Base-by-base conservation (phyloP, 1,140 invertebrate species). In the Saccostrea glomerata region DNA sequence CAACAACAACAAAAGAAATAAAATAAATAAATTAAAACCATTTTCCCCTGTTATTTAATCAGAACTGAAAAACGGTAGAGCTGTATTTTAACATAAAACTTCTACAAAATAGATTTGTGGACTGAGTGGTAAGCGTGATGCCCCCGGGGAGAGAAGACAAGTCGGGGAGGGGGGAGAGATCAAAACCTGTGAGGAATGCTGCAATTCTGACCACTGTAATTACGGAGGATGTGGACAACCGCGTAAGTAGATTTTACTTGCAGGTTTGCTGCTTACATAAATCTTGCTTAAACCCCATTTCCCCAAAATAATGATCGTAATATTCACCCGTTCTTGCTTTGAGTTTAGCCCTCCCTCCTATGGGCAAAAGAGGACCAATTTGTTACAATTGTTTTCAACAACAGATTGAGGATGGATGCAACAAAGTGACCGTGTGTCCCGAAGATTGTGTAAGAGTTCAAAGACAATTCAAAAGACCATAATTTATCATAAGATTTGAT, bases 181-280 rank as follows among this genome's bases (percentile, higher is more conserved):
- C 11, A 77, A 56, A 15, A 55, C 83, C 0, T 89, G 89, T 66
- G 47, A 66, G 15, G 20, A 47, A 2, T 89, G 89, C 23, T 89
- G 89, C 56, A 55, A n/a, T 11, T 77, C 40, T 11, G 89, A 87
- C 55, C 89, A 89, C n/a, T 89, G 89, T 36, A 89, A 89, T 40
- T 89, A 89, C 56, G 89, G 89, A 1, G 89, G 89, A 5, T 89
- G 89, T 70, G 89, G 89, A 63, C 86, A 86, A 20, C 60, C 60
- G 30, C 9, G 87, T 88, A 54, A 85, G 87, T 55, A 77, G 30
- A 77, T 7, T 47, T 84, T 47, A 23, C 17, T 84, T 84, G 1
- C 5, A 23, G 47, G 5, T 47, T 6, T 6, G 47, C 2, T 3
- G 47, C 9, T 47, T 36, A 36, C 30, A 36, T 36, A 36, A 36